Conservation (phyloP, 2,797 vertebrate species). For the Pelodytes ibericus region DNA sequence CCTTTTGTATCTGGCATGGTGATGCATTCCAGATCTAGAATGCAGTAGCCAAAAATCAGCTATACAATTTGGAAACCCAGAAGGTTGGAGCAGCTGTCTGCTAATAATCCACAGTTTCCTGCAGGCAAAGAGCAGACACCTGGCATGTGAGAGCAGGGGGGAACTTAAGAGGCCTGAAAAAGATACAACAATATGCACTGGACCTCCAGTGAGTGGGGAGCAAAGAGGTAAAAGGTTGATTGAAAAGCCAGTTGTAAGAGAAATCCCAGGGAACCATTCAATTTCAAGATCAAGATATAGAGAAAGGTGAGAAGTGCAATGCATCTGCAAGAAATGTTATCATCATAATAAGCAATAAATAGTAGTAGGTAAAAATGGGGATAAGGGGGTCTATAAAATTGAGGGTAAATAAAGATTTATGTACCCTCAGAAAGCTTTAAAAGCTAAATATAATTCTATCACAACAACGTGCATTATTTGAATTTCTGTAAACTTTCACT, state of each 20-base stretch:
- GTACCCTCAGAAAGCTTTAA: no score
- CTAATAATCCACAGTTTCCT: conserved; percentile 7
- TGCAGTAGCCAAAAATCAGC: conserved; percentile 4
- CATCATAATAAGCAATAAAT: no score
- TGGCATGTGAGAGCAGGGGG: neutral
- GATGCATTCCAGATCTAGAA: conserved; percentile 1
- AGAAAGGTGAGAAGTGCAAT: neutral
- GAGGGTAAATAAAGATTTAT: no score
- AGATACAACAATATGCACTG: neutral
- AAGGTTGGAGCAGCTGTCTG: conserved; percentile 10
- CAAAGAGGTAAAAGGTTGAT: neutral
- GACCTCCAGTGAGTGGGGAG: neutral
- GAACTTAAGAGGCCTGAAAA: neutral
- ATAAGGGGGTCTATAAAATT: no score
- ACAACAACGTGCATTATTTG: no score
- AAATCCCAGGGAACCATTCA: no score
- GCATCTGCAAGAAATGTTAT: no score
- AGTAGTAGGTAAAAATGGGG: no score
- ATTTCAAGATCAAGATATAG: neutral
- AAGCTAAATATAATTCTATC: no score
- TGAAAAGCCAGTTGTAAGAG: neutral
- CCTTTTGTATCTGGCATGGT: neutral
- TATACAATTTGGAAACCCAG: conserved; percentile 9
- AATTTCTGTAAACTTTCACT: no score
- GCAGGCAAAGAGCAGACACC: neutral